Evolutionary conservation across 2,888 invertebrate genomes (phyloP).

Genomic region (Glyphotaelius pellucidus): DNA sequence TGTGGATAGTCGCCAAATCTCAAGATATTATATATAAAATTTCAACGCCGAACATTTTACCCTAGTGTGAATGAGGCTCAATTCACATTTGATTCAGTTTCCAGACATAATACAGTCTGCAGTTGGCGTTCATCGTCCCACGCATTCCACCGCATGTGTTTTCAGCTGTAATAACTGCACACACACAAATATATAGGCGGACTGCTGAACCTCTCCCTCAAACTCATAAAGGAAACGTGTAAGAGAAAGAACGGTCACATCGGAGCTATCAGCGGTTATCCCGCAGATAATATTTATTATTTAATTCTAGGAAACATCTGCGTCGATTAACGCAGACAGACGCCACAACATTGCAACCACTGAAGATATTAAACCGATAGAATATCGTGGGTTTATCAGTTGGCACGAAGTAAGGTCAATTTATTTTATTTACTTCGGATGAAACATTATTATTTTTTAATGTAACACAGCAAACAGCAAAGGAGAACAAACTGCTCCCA

Average conservation of each 20-base stretch:
- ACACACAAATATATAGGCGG: background rate
- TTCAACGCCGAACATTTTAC: background rate
- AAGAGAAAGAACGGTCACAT: background rate
- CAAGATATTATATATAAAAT: too few species aligned
- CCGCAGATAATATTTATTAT: background rate
- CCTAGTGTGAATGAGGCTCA: background rate
- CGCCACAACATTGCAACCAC: background rate
- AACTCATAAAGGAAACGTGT: background rate
- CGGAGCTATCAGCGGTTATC: background rate
- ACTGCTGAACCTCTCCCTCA: background rate
- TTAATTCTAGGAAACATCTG: background rate
- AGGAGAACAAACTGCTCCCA: too few species aligned
- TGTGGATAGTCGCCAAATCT: too few species aligned
- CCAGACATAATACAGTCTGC: slow-evolving; percentile 2
- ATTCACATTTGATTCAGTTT: background rate
- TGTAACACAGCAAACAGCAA: too few species aligned
- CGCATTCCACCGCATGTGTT: slow-evolving; percentile 2
- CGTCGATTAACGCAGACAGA: background rate
- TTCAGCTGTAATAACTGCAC: background rate
- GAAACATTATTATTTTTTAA: too few species aligned
- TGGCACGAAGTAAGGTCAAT: background rate
- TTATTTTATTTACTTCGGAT: too few species aligned
- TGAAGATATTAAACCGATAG: background rate
- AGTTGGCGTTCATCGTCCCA: background rate
- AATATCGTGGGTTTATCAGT: background rate